Conservation (phyloP, 2,113 vertebrate genomes). For the Dipodomys ordii region DNA sequence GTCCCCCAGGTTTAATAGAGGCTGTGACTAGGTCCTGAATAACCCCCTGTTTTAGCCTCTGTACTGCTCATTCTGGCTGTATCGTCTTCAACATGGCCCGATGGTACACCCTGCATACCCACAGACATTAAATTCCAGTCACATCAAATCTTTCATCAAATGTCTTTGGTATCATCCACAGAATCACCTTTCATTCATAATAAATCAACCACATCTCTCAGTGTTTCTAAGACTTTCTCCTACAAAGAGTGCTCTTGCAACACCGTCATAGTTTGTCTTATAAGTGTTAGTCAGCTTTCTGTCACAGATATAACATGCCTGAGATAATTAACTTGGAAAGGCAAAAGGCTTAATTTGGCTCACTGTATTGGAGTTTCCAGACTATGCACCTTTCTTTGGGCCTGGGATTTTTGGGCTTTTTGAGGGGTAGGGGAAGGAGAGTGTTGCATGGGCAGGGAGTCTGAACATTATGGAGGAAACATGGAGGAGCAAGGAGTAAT, state of each 20-base stretch:
- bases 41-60: neutral
- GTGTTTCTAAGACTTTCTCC: neutral
- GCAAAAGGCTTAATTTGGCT: neutral
- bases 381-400: neutral
- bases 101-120: neutral
- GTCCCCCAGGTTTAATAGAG: neutral
- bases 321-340: neutral
- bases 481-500: neutral
- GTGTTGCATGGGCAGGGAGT: neutral
- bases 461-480: no score
- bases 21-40: neutral
- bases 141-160: neutral
- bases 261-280: neutral
- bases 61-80: neutral
- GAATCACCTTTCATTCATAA: neutral
- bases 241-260: neutral
- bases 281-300: neutral
- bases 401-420: no score
- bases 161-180: neutral
- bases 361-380: no score
- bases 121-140: neutral
- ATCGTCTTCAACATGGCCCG: neutral
- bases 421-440: no score
- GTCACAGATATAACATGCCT: neutral
- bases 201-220: neutral